Evolutionary conservation across 2,888 invertebrate species (phyloP).

Genomic region (Zygogramma bicolorata): DNA sequence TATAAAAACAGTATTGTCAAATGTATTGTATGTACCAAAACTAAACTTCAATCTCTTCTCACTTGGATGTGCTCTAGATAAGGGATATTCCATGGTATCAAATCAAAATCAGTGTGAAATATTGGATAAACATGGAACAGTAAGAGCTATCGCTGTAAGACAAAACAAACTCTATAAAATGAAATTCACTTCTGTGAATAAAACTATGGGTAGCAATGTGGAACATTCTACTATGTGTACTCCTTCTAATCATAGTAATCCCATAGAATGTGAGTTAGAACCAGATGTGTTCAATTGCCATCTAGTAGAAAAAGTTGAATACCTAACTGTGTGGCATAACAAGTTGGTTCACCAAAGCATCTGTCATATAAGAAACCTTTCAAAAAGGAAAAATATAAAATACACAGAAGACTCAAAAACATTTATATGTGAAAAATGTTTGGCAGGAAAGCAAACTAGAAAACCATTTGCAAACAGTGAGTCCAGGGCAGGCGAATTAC

Average conservation of each 20-base stretch:
- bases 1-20: constrained; percentile 34
- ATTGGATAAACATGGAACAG: constrained; percentile 36
- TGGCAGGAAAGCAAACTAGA: constrained; percentile 35
- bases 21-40: constrained; percentile 44
- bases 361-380: constrained; percentile 21
- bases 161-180: constrained; percentile 30
- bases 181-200: neutral
- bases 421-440: constrained; percentile 26
- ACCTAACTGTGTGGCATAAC: constrained; percentile 24
- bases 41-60: constrained; percentile 50
- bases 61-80: constrained; percentile 48
- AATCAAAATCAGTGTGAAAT: constrained; percentile 43
- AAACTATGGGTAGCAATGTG: constrained; percentile 4
- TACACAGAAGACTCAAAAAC: constrained; percentile 26
- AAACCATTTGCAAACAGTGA: constrained; percentile 23
- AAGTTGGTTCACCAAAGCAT: constrained; percentile 31
- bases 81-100: constrained; percentile 44
- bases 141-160: constrained; percentile 33
- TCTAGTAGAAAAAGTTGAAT: constrained; percentile 16
- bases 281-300: neutral
- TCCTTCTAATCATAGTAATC: neutral
- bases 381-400: constrained; percentile 23
- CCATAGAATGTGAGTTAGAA: neutral
- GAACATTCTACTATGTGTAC: neutral
- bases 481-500: constrained; percentile 24